phyloP scores from a whole-genome alignment of 2,113 vertebrate genomes.

The Seriola quinqueradiata region DNA sequence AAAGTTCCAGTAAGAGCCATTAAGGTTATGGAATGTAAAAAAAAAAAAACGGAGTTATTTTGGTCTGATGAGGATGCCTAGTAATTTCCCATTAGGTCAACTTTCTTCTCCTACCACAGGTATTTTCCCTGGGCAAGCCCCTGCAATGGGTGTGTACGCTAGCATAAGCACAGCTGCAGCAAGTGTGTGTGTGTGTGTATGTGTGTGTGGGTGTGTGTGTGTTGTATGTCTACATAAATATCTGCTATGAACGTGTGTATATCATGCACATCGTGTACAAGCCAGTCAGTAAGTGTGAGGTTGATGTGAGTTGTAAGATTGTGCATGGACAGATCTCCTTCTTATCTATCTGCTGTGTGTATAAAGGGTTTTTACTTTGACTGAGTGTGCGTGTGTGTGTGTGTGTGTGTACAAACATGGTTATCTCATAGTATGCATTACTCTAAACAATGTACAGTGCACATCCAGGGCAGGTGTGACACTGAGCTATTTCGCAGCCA shows the following conservation, averaged over 20 bases:
- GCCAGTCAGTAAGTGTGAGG: not conserved
- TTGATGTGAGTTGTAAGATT: not conserved
- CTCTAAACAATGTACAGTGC: conserved; percentile 4
- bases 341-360: not conserved
- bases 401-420: not conserved
- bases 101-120: conserved; percentile 69
- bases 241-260: not conserved
- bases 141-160: conserved; percentile 42
- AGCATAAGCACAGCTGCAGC: conserved; percentile 50
- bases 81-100: conserved; percentile 75
- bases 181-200: conserved; percentile 11
- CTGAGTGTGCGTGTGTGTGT: not conserved
- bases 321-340: not conserved
- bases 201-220: conserved; percentile 2
- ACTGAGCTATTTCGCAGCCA: conserved; percentile 4
- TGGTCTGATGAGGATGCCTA: conserved; percentile 49
- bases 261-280: not conserved
- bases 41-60: conserved; percentile 44
- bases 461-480: not conserved
- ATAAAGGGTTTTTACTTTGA: not conserved
- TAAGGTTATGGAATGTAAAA: conserved; percentile 53
- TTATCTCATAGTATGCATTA: not conserved
- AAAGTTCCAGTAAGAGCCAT: conserved; percentile 57
- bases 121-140: conserved; percentile 74
- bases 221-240: conserved; percentile 3